Evolutionary conservation across 2,888 invertebrate species (phyloP), one percentile per base, ranked within the genome.

Genomic region (Marronus borbonicus): DNA sequence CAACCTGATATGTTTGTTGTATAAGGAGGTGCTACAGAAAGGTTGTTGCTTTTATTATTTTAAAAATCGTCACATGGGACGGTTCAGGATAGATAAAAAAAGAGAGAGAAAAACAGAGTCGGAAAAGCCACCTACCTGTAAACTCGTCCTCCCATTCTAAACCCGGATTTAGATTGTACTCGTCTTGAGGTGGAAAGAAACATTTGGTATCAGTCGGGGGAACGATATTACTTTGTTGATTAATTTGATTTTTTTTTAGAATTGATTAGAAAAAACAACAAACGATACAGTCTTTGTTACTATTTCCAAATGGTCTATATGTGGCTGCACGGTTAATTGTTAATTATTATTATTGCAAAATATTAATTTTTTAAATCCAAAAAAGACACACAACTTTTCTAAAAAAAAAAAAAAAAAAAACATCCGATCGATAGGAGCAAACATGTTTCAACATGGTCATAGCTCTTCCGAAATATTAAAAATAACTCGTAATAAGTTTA

Each of bases 91-190:
- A 62, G 62, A 65, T 24, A 69, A 76, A 79, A 72, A 79, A 76
- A 76, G 77, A 80, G n/a, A 77, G 83, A 83, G 82, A 77, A 79
- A 81, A 83, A 85, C 85, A 86, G 86, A 86, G 86, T 81, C 83
- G 84, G 84, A 85, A 86, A 85, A 85, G 86, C 86, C 92, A 95
- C 97, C 96, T 97, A 97, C 97, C 97, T 97, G 97, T 96, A 92
- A 97, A 97, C 93, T 97, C 97, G 96, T 97, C 97, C 94, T 97
- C 97, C 97, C 97, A 97, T 93, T 97, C 97, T 97, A 97, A 97
- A 96, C 96, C 96, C 94, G 97, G 97, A 94, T 97, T 97, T 94
- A 97, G 96, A 97, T 97, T 97, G 96, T 97, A 97, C 93, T 97
- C 97, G 94, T 97, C 97, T 97, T 96, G 95, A 95, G 94, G 93